Evolutionary conservation across 30 jellyfish, hydroid and myxozoan species (phyloP).

Genomic region (Hydractinia echinata): DNA sequence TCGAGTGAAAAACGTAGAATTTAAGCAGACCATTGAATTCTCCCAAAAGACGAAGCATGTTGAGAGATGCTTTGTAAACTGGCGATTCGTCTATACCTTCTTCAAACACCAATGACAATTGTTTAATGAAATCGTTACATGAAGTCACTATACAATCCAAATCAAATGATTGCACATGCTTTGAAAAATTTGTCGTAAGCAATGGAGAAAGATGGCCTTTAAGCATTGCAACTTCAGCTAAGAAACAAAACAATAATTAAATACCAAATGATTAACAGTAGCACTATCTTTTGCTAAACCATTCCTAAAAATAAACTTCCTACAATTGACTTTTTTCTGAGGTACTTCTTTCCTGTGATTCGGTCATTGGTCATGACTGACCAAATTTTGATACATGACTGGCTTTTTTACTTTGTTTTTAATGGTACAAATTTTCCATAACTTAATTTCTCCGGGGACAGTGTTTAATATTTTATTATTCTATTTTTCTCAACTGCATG

Average conservation of each 20-base stretch:
- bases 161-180: constrained; percentile 24
- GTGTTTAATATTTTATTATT: too few species aligned
- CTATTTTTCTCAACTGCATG: too few species aligned
- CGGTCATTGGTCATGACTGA: too few species aligned
- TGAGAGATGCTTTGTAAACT: not conserved
- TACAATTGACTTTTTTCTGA: too few species aligned
- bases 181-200: constrained; percentile 46
- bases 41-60: constrained; percentile 37
- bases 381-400: too few species aligned
- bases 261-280: too few species aligned
- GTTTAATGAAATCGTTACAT: constrained; percentile 25
- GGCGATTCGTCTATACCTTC: constrained; percentile 12
- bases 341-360: too few species aligned
- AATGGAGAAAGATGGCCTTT: constrained; percentile 52
- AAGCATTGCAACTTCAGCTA: not conserved
- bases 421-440: too few species aligned
- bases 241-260: not conserved
- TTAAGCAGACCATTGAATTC: constrained; percentile 42
- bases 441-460: too few species aligned
- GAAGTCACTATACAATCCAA: not conserved
- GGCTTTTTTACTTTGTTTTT: too few species aligned
- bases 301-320: too few species aligned
- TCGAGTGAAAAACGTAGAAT: constrained; percentile 31
- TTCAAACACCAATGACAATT: constrained; percentile 19
- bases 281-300: too few species aligned